Percentiles rank a stretch among this genome's conserved stretches.
Conservation (phyloP, 2,888 invertebrate species). For the Adelognathus sp. region DNA sequence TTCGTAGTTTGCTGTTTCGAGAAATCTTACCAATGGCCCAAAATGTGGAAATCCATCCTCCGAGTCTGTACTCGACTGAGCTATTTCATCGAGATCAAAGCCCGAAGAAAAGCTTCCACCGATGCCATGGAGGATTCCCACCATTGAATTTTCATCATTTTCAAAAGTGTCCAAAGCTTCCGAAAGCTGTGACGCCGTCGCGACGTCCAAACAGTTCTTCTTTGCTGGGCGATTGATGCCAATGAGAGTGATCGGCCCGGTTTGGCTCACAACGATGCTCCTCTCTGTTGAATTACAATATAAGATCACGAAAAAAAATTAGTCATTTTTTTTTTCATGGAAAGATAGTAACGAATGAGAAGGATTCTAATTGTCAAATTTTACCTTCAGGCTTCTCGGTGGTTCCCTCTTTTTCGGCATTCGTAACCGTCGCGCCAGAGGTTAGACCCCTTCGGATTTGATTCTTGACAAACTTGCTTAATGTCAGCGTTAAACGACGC, state of each 20-base stretch:
- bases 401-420: slow-evolving; percentile 36
- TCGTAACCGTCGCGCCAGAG: slow-evolving; percentile 26
- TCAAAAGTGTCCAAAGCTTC: slow-evolving; percentile 91
- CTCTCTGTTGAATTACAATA: slow-evolving; percentile 40
- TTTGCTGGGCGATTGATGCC: slow-evolving; percentile 94
- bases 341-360: neutral
- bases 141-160: slow-evolving; percentile 86
- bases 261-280: slow-evolving; percentile 84
- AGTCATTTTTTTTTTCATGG: neutral
- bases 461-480: slow-evolving; percentile 42
- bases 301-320: no score
- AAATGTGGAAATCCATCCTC: slow-evolving; percentile 74
- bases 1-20: neutral
- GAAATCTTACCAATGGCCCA: slow-evolving; percentile 70
- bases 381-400: slow-evolving; percentile 41
- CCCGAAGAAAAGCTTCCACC: slow-evolving; percentile 98
- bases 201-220: slow-evolving; percentile 91
- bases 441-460: slow-evolving; percentile 48
- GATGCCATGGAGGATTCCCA: slow-evolving; percentile 92
- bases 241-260: slow-evolving; percentile 87
- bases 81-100: slow-evolving; percentile 91
- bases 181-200: slow-evolving; percentile 86
- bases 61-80: slow-evolving; percentile 72
- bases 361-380: neutral
- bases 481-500: slow-evolving; percentile 49